Conservation (phyloP, 2,113 vertebrate species). For the Gavia stellata region DNA sequence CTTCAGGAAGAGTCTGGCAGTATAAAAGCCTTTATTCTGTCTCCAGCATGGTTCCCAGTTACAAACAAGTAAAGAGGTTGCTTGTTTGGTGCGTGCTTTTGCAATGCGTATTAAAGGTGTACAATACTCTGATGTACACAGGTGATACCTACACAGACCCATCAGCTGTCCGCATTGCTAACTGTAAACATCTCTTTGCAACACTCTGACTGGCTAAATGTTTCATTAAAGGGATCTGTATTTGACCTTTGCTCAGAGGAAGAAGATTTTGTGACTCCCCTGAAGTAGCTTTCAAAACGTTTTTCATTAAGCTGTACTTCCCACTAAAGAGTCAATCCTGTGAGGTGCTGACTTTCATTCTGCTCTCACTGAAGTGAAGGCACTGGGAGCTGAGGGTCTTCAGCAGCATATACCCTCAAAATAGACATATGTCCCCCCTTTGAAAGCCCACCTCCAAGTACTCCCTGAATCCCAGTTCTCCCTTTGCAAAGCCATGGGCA, state of each 20-base stretch:
- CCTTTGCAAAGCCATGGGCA: background rate
- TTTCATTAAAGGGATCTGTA: background rate
- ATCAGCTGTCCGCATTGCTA: background rate
- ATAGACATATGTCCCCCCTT: accelerated
- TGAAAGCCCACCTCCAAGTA: background rate
- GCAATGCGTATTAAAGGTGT: background rate
- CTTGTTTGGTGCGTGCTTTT: background rate
- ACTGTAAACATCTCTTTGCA: background rate
- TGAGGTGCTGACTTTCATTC: background rate
- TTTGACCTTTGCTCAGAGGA: background rate
- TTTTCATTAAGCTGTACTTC: background rate
- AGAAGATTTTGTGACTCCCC: background rate
- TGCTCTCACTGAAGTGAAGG: background rate
- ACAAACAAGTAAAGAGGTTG: background rate
- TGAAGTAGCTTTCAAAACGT: background rate
- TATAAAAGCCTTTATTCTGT: background rate
- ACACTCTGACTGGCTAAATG: background rate
- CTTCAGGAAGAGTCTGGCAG: background rate
- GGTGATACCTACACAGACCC: background rate
- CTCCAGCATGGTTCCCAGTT: background rate
- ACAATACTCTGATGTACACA: background rate
- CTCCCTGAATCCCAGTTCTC: background rate
- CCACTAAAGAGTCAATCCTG: background rate
- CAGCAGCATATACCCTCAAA: background rate
- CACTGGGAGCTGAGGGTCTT: background rate